A percentile compares a stretch with the other conserved stretches of the same genome.
These are phyloP conservation scores for Dryas iulia DNA, from an alignment of 1,140 invertebrate genomes.

Conservation along the genomic window DNA sequence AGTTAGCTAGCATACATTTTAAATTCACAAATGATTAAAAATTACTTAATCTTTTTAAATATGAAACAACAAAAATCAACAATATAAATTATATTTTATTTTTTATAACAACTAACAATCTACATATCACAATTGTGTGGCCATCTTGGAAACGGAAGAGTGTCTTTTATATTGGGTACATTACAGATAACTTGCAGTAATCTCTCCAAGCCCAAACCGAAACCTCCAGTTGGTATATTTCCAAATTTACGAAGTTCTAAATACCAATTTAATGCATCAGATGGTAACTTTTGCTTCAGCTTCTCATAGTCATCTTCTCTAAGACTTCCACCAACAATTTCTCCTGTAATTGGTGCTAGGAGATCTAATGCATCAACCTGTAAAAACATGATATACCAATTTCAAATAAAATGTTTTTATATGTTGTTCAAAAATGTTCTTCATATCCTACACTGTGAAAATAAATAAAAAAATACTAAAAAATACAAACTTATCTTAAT, in stretches of 20 bases:
- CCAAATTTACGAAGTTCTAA: slow-evolving; percentile 94
- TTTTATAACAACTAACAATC: not conserved
- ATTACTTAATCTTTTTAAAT: no score
- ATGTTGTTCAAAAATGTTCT: no score
- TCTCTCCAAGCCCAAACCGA: slow-evolving; percentile 97
- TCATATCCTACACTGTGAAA: not conserved
- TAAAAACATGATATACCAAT: no score
- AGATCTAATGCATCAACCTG: slow-evolving; percentile 90
- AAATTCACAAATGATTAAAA: no score
- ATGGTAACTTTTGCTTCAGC: slow-evolving; percentile 84
- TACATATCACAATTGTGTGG: slow-evolving; percentile 85
- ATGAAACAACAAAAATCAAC: not conserved
- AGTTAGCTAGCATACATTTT: no score
- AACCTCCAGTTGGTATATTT: slow-evolving; percentile 93
- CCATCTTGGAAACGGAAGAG: slow-evolving; percentile 96
- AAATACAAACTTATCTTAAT: no score
- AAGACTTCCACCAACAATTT: slow-evolving; percentile 95
- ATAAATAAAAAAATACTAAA: no score
- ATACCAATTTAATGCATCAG: slow-evolving; percentile 90
- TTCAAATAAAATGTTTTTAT: no score
- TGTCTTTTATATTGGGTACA: slow-evolving; percentile 94
- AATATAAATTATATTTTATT: slow-evolving; percentile 5
- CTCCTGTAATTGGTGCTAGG: slow-evolving; percentile 92
- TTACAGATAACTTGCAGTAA: slow-evolving; percentile 91
- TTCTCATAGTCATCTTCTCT: slow-evolving; percentile 90